Percentiles rank a stretch among this genome's conserved stretches.
phyloP scores from a whole-genome alignment of 2,888 invertebrate genomes.

The Hybos culiciformis region DNA sequence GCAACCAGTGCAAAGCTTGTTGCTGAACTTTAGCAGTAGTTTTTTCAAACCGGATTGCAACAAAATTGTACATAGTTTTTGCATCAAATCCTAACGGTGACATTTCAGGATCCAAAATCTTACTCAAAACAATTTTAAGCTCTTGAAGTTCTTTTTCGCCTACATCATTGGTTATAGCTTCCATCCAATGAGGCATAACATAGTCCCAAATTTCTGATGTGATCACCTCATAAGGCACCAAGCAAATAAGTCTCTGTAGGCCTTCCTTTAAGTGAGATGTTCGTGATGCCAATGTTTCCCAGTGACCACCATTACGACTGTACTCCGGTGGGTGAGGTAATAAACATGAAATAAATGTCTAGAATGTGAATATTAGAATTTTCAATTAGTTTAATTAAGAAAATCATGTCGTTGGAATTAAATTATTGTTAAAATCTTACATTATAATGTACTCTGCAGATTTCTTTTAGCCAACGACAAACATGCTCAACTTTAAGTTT shows the following conservation, averaged over 20 bases:
- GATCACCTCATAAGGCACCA: slow-evolving; percentile 96
- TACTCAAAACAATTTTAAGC: slow-evolving; percentile 70
- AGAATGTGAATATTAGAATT: background rate
- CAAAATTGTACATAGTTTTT: slow-evolving; percentile 90
- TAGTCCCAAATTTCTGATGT: slow-evolving; percentile 94
- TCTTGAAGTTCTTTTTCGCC: slow-evolving; percentile 77
- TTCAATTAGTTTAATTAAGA: background rate
- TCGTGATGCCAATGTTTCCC: slow-evolving; percentile 77
- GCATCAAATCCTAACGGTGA: slow-evolving; percentile 88
- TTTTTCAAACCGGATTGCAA: slow-evolving; percentile 67
- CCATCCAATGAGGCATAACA: slow-evolving; percentile 99
- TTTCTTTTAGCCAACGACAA: slow-evolving; percentile 77
- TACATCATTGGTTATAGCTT: slow-evolving; percentile 85
- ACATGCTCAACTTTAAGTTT: slow-evolving; percentile 86
- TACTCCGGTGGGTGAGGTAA: slow-evolving; percentile 94
- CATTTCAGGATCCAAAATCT: slow-evolving; percentile 94
- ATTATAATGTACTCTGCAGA: slow-evolving; percentile 70
- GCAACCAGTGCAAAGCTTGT: slow-evolving; percentile 77
- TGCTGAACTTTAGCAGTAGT: slow-evolving; percentile 71
- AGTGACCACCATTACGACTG: slow-evolving; percentile 90
- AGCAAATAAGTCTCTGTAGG: slow-evolving; percentile 80
- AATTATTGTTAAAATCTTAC: slow-evolving; percentile 25
- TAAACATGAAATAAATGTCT: slow-evolving; percentile 72
- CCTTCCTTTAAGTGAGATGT: slow-evolving; percentile 92
- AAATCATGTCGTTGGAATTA: background rate